Evolutionary conservation across 2,888 invertebrate genomes (phyloP).

Genomic region (Epsilonema sp.): DNA sequence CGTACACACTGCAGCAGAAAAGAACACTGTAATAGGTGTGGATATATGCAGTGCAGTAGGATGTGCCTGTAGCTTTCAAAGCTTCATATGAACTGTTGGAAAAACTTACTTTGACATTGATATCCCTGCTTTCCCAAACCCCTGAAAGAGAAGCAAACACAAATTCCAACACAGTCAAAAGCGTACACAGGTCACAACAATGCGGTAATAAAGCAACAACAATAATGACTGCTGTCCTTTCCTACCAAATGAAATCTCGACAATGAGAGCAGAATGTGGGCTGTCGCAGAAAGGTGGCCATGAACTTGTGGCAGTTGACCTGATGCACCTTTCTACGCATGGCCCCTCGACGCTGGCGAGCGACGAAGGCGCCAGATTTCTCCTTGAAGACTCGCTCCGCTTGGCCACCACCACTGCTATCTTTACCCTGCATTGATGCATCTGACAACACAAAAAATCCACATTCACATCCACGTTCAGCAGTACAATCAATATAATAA

Average conservation of each 20-base stretch:
- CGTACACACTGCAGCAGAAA: conserved; percentile 61
- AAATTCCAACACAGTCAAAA: no score
- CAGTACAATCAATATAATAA: no score
- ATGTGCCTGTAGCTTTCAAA: no score
- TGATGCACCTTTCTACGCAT: conserved; percentile 85
- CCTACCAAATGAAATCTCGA: conserved; percentile 91
- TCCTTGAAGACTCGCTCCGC: conserved; percentile 83
- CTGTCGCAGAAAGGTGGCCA: conserved; percentile 95
- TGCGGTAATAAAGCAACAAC: no score
- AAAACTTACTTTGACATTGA: conserved; percentile 37
- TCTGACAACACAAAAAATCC: no score
- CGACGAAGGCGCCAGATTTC: conserved; percentile 59
- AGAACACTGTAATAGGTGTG: no score
- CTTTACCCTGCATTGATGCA: no score
- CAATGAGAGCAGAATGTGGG: conserved; percentile 99
- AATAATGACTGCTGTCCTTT: not conserved
- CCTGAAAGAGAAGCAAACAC: conserved; percentile 12
- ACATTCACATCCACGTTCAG: no score
- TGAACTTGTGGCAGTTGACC: conserved; percentile 91
- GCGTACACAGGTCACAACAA: no score
- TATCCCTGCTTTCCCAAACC: conserved; percentile 39
- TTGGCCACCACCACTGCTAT: no score
- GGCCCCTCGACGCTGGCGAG: conserved; percentile 69
- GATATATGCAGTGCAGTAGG: no score
- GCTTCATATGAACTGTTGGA: no score